Evolutionary conservation across 2,888 invertebrate species (phyloP).

Genomic region (Stenurella melanura): DNA sequence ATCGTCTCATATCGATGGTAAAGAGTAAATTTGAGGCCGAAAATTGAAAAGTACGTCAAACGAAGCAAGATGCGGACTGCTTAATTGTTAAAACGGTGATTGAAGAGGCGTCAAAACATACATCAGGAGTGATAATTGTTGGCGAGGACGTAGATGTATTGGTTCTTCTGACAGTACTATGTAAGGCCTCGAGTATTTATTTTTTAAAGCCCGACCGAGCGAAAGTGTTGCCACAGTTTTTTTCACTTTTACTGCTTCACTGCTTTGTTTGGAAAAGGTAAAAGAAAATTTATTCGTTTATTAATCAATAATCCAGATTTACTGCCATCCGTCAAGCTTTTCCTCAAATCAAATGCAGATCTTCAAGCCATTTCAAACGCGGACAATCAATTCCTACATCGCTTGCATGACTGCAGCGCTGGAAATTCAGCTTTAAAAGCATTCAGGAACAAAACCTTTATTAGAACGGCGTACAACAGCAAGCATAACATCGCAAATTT

Average conservation of each 20-base stretch:
- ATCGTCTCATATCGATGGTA: not conserved
- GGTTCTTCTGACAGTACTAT: not conserved
- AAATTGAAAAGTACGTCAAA: not conserved
- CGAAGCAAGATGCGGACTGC: not conserved
- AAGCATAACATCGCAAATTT: no score
- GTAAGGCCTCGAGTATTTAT: not conserved
- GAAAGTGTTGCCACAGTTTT: no score
- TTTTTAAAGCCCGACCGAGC: no score
- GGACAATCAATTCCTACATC: not conserved
- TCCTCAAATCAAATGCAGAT: no score
- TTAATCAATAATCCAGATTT: no score
- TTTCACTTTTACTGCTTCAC: no score
- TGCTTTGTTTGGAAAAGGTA: no score
- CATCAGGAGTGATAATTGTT: not conserved
- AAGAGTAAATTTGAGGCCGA: no score
- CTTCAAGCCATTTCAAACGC: not conserved
- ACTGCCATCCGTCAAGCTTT: no score
- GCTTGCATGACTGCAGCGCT: not conserved
- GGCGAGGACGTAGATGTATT: not conserved
- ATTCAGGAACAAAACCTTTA: not conserved
- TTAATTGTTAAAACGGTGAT: not conserved
- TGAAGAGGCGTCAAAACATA: slow-evolving; percentile 1
- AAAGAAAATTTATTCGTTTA: no score
- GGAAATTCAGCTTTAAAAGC: not conserved
- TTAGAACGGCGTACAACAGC: no score